phyloP scores from a whole-genome alignment of 1,140 invertebrate genomes.

The Artemia franciscana region DNA sequence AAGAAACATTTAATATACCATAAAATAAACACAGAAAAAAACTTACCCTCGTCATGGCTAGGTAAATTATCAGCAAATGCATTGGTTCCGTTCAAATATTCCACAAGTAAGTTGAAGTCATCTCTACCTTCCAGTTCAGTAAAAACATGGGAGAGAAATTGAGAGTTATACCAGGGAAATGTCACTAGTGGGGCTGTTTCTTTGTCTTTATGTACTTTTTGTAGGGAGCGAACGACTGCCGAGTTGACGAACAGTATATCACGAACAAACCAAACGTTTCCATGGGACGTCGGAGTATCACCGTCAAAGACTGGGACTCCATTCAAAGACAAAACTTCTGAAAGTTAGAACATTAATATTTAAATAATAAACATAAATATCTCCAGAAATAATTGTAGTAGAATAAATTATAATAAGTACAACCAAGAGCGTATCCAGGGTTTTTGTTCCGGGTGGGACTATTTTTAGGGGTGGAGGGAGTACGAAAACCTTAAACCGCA shows the following conservation, averaged over 20 bases:
- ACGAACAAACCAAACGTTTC: constrained; percentile 33
- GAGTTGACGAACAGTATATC: constrained; percentile 34
- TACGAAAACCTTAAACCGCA: no score
- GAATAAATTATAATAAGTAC: no score
- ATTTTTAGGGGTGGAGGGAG: no score
- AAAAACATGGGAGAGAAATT: constrained; percentile 34
- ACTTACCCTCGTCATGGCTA: constrained; percentile 26
- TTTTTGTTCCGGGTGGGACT: neutral
- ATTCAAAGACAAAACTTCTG: constrained; percentile 23
- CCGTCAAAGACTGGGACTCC: constrained; percentile 30
- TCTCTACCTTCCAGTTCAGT: constrained; percentile 28
- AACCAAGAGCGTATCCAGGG: no score
- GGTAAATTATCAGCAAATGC: constrained; percentile 26
- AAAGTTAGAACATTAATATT: neutral
- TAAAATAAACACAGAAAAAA: no score
- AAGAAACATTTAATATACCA: no score
- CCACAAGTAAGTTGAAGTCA: constrained; percentile 27
- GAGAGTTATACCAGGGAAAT: constrained; percentile 34
- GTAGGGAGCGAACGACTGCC: constrained; percentile 28
- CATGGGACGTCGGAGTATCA: constrained; percentile 28
- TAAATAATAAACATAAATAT: neutral
- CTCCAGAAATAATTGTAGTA: neutral
- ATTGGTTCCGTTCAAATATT: constrained; percentile 23
- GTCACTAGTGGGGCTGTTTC: constrained; percentile 34
- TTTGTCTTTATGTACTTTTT: constrained; percentile 32